Evolutionary conservation across 2,888 invertebrate genomes (phyloP), one percentile per base, ranked within the genome.

Genomic region (Dione juno): DNA sequence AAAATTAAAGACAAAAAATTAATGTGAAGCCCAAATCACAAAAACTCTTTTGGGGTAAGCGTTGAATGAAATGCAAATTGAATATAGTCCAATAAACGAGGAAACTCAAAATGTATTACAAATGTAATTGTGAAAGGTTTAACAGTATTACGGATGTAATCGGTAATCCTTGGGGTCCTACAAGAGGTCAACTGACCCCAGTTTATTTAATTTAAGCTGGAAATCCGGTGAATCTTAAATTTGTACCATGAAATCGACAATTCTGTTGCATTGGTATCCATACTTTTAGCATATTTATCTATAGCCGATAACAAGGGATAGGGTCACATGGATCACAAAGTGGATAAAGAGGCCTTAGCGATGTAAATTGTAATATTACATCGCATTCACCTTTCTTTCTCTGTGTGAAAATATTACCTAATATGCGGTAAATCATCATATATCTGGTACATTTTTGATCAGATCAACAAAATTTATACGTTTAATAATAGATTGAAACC

Each of bases 111-210:
- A 75, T 66, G 74, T 71, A 73, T 75, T 75, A 75, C 74, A 70
- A 67, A 65, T 73, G 74, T 75, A 77, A 77, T 77, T 77, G 74
- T 74, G 65, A 68, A 75, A 69, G 75, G 75, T 66, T 75, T 75
- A 76, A 74, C 76, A 70, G 70, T 73, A 74, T 76, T 71, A 74
- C 72, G 65, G 64, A 65, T 73, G 72, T 73, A 70, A 72, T 72
- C 72, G 68, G 74, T 71, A 75, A 71, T 73, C 76, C 72, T 64
- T 40, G 63, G 72, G 73, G 72, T 61, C 68, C 71, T 70, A 54
- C 64, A 64, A 63, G 68, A 66, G 76, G 73, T 75, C 68, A 68
- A 45, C 50, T 69, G 76, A 75, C 73, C 75, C 69, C 43, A 64
- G 75, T 69, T 76, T 76, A 75, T 76, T 75, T 76, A 70, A 74